Conservation (phyloP, 2,113 vertebrate species). For the Guaruba guarouba region DNA sequence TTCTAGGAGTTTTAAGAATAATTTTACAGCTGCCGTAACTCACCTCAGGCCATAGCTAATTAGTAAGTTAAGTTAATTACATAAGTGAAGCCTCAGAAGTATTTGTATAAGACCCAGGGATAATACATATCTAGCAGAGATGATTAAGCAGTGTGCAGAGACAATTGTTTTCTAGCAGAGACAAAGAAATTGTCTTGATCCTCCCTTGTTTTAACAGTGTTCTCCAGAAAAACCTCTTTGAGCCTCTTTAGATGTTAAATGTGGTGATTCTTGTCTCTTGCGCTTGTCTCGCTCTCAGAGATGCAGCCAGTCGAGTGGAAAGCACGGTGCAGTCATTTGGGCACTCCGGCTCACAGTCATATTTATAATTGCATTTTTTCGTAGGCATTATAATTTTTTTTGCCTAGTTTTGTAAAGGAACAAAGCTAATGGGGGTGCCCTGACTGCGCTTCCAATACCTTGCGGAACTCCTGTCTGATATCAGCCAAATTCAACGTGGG, state of each 20-base stretch:
- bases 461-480: background rate
- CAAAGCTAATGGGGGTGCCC: background rate
- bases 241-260: background rate
- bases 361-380: background rate
- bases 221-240: background rate
- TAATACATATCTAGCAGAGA: background rate
- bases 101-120: background rate
- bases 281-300: background rate
- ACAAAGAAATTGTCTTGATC: background rate
- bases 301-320: background rate
- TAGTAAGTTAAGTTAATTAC: background rate
- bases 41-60: background rate
- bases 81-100: background rate
- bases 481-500: background rate
- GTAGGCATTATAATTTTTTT: background rate
- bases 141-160: constrained; percentile 11
- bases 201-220: background rate
- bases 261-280: background rate
- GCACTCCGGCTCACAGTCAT: background rate
- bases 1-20: background rate
- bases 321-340: background rate
- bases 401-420: background rate
- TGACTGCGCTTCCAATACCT: background rate
- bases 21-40: background rate
- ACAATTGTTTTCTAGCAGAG: background rate